Base-by-base conservation (phyloP, 2,888 invertebrate species). In the Athrips mouffetella region DNA sequence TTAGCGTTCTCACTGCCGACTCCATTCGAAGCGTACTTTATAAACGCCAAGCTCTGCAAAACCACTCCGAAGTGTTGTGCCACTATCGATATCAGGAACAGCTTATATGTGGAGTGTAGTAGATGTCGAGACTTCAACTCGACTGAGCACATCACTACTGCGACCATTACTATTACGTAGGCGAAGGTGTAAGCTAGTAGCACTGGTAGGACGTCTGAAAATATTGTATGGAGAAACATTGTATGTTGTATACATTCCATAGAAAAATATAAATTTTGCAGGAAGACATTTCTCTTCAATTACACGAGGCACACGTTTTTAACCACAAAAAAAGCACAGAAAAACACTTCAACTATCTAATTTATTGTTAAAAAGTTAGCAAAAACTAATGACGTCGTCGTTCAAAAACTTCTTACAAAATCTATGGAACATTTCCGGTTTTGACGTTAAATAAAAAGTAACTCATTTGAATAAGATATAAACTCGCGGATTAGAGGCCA, bases 101-200 rank as follows among this genome's bases (percentile, higher is more conserved):
- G 78, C 71, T 96, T 96, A 84, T 96, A 98, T 0, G 97, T 97
- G 1, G 94, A 90, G 73, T 98, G 97, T 30, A 97, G 89, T 0
- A 98, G 83, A 66, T 96, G 95, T 2, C 96, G 89, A 0, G 93
- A 90, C 65, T 93, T 93, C 4, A 97, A 79, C 67, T 95, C 93
- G 27, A 94, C 91, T 72, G 93, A 89, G 76, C 95, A 93, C 58
- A 95, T 89, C 48, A 94, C 90, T 20, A 95, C 92, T 0, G 93
- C 91, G 16, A 94, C 76, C 57, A 94, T 82, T 2, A 97, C 84
- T 33, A 95, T 76, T 1, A 93, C 83, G 72, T 97, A 96, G 0
- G 92, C 90, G 21, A 94, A 86, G 0, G 92, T 90, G 69, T 94
- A 96, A 0, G 92, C 90, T 62, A 96, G 90, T 11, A 97, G 86